These are phyloP conservation scores for Trypoxylon attenuatum DNA, from an alignment of 2,888 invertebrate species.

Conservation along the genomic window DNA sequence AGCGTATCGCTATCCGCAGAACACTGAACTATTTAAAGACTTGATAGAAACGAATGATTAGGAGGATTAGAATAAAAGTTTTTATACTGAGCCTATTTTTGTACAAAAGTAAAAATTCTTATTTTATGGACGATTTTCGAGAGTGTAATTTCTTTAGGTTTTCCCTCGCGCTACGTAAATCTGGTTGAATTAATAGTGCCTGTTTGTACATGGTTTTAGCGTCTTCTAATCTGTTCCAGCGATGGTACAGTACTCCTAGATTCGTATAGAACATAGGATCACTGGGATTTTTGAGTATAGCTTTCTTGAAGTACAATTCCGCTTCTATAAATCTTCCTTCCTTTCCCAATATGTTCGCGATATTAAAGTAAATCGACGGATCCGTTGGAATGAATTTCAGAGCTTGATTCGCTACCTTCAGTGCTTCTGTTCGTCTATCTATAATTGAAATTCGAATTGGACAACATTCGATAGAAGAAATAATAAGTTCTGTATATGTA, in stretches of 20 bases:
- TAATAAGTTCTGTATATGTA: slow-evolving; percentile 53
- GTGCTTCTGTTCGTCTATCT: slow-evolving; percentile 82
- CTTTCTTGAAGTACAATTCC: slow-evolving; percentile 86
- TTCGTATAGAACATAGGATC: slow-evolving; percentile 92
- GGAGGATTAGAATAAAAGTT: neutral
- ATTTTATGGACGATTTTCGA: slow-evolving; percentile 48
- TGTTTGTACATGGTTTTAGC: slow-evolving; percentile 86
- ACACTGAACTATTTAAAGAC: slow-evolving; percentile 25
- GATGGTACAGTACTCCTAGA: slow-evolving; percentile 80
- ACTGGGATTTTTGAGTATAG: slow-evolving; percentile 81
- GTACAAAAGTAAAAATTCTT: slow-evolving; percentile 26
- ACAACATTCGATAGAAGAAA: neutral
- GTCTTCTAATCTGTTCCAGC: slow-evolving; percentile 79
- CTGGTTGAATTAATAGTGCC: slow-evolving; percentile 85
- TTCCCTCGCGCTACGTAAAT: slow-evolving; percentile 80
- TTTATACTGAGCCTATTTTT: neutral
- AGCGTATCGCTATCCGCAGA: slow-evolving; percentile 79
- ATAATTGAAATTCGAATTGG: neutral
- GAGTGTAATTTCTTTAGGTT: slow-evolving; percentile 79
- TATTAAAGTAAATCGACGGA: slow-evolving; percentile 87
- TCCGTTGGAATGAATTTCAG: slow-evolving; percentile 83
- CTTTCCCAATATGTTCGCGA: slow-evolving; percentile 93
- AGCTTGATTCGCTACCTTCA: slow-evolving; percentile 83
- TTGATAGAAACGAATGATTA: slow-evolving; percentile 1
- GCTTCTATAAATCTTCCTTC: slow-evolving; percentile 84